Percentiles rank a stretch among this genome's conserved stretches.
Evolutionary conservation across 1,140 invertebrate genomes (phyloP).

Genomic region (Macrobrachium nipponense): DNA sequence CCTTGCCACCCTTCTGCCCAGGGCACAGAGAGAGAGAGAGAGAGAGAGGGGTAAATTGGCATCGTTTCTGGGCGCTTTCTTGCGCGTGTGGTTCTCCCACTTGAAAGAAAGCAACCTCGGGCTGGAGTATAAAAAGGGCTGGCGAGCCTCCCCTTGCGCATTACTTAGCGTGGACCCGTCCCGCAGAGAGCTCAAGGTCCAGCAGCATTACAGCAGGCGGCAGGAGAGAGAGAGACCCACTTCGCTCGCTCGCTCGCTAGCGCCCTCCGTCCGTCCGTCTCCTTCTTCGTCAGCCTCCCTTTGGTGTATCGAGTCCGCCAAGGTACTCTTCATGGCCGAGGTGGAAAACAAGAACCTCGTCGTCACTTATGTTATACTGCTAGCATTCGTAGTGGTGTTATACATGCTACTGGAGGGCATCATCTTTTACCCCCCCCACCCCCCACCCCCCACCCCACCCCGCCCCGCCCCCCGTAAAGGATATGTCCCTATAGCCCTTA

Average conservation of each 20-base stretch:
- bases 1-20: too few species aligned
- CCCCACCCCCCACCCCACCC: background rate
- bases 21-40: too few species aligned
- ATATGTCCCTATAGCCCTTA: constrained; percentile 35
- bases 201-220: too few species aligned
- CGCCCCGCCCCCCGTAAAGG: background rate
- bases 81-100: too few species aligned
- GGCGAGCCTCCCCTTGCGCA: too few species aligned
- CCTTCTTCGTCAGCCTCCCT: background rate
- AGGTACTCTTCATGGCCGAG: constrained; percentile 22
- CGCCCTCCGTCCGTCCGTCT: background rate
- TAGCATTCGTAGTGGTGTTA: constrained; percentile 47
- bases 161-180: too few species aligned
- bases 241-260: background rate
- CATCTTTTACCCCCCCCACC: constrained; percentile 12
- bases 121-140: too few species aligned
- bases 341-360: constrained; percentile 50
- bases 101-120: too few species aligned
- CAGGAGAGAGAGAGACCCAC: too few species aligned
- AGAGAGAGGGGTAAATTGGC: too few species aligned
- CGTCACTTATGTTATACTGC: constrained; percentile 47
- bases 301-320: background rate
- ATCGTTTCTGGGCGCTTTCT: too few species aligned
- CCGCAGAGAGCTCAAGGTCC: too few species aligned
- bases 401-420: constrained; percentile 50